Evolutionary conservation across 2,888 invertebrate genomes (phyloP), one percentile per base, ranked within the genome.

Genomic region (Parochlus steinenii): DNA sequence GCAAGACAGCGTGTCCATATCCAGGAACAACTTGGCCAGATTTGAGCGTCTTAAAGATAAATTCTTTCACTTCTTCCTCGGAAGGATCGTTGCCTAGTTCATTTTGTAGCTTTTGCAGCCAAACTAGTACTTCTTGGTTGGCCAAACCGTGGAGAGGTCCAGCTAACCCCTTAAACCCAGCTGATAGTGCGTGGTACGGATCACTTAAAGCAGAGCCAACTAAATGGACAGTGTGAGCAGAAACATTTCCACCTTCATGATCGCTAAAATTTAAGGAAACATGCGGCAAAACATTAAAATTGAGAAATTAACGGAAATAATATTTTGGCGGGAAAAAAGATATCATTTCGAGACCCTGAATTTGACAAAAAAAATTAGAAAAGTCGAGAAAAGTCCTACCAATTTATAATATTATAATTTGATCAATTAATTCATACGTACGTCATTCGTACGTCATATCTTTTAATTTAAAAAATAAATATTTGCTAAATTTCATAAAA

Each of bases 21-120:
- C 86, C 87, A 38, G 87, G 87, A 18, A 87, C 78, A 39, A 87
- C 58, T 62, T 81, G 80, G 45, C 86, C 86, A 40, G 75, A 71
- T 62, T 83, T 82, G 36, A 87, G 62, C 2, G 93, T 95, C 61
- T 89, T 92, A 87, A 90, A 89, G 54, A 98, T 86, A 65, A 92
- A 97, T 33, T 95, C 90, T 58, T 87, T 89, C 37, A 99, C 67
- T 48, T 89, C 72, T 0, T 93, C 83, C 56, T 95, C 90, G 11
- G 82, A 75, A 43, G 82, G 78, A 51, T 74, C 76, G 48, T 81
- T 77, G 34, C 87, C 87, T 32, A 97, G 69, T 53, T 86, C 78
- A 48, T 77, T 67, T 45, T 80, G 79, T 20, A 97, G 64, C 57
- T 92, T 93, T 51, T 82, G 77, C 47, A 98, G 56, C 89, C 95